Base-by-base conservation (phyloP, 2,113 vertebrate species). In the Cochlearius cochlearius region DNA sequence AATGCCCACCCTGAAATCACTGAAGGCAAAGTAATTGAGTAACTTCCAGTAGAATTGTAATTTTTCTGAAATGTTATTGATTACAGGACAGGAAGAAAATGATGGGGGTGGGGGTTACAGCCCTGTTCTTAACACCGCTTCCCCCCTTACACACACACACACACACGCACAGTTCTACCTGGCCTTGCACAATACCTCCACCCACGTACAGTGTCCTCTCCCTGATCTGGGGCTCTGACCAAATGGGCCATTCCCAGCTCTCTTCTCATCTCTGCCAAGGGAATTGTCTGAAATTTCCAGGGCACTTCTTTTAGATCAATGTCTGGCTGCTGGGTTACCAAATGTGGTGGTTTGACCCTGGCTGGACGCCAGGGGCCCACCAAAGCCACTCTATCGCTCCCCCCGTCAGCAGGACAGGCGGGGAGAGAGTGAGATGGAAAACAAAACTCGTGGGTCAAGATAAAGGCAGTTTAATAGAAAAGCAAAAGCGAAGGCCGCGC, bases 1-100 rank as follows among this genome's bases (percentile, higher is more conserved):
- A 88, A 93, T 74, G 69, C 12, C 14, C 43, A 60, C 67, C 19
- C 67, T 66, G 75, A 92, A 94, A 86, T 77, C 29, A 32, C 67
- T 88, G 67, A 77, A 92, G 91, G 91, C 83, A 91, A 96, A 88
- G 58, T 83, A 86, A 84, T 74, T 80, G 73, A 87, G 26, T 81
- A 77, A 71, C 73, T 90, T 47, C 56, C 69, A 71, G 50, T 29
- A 74, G 83, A 94, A 91, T 0, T 55, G 25, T 67, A 81, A 71
- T 85, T 75, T 91, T 87, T 91, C 73, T 87, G 63, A 72, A 88
- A 88, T 56, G 29, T 32, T 91, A 83, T 39, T 86, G n/a, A 50
- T 63, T 58, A 38, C 26, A 50, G n/a, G 20, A 71, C 26, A 77
- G 60, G 47, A 87, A 71, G 59, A 71, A 85, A 82, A 63, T 59